Conservation (phyloP, 2,888 invertebrate genomes). For the Odontothrips loti region DNA sequence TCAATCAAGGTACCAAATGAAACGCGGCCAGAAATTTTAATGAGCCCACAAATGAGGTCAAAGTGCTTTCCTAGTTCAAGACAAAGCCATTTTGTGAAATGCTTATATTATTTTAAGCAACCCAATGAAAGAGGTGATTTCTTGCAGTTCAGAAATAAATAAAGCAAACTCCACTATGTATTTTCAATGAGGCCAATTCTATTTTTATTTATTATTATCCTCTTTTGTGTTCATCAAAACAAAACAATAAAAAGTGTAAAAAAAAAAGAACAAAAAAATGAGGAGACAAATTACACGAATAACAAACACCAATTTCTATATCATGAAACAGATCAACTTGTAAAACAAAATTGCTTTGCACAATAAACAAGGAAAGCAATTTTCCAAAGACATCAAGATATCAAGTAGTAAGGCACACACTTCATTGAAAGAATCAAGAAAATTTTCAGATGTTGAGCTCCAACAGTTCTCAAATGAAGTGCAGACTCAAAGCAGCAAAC, state of each 20-base stretch:
- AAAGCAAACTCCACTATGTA: background rate
- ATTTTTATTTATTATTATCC: slow-evolving; percentile 10
- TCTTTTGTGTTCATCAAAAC: background rate
- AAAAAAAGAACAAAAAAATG: background rate
- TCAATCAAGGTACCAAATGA: no score
- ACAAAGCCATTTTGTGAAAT: background rate
- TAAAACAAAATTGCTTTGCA: slow-evolving; percentile 12
- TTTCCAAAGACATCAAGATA: background rate
- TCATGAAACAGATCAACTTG: background rate
- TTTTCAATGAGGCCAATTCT: background rate
- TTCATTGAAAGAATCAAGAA: background rate
- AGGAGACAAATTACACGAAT: background rate
- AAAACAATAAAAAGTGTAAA: background rate
- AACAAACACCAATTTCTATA: background rate
- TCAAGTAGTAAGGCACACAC: background rate
- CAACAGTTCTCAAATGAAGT: no score
- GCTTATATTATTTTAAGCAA: background rate
- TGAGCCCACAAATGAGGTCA: background rate
- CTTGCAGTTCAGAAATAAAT: slow-evolving; percentile 39
- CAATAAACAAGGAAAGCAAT: slow-evolving; percentile 17
- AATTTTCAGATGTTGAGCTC: no score
- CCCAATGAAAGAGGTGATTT: slow-evolving; percentile 36
- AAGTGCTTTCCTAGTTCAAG: slow-evolving; percentile 18
- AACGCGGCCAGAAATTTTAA: no score
- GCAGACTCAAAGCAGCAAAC: no score